Conservation (phyloP, 2,113 vertebrate species). For the Sarotherodon lohbergeri region DNA sequence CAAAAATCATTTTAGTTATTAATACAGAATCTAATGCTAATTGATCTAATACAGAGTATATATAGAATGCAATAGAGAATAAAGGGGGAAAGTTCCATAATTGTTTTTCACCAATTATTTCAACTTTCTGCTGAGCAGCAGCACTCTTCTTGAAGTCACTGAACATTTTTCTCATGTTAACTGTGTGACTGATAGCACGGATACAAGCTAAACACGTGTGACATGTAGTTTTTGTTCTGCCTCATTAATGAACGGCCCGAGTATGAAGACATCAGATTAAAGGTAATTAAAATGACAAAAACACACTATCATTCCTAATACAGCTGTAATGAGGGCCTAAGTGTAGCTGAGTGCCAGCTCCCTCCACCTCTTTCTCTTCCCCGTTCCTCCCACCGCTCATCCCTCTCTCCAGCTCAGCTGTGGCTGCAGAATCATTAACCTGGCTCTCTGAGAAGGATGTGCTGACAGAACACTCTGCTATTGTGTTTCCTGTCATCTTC, state of each 20-base stretch:
- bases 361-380: slow-evolving; percentile 32
- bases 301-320: slow-evolving; percentile 59
- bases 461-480: slow-evolving; percentile 69
- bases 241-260: slow-evolving; percentile 46
- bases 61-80: not conserved
- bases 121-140: not conserved
- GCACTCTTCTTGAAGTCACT: not conserved
- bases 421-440: slow-evolving; percentile 70
- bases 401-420: slow-evolving; percentile 52
- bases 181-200: slow-evolving; percentile 27
- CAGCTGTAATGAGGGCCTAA: slow-evolving; percentile 52
- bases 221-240: slow-evolving; percentile 59
- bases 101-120: not conserved
- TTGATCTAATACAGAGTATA: not conserved
- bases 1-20: not conserved
- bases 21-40: not conserved
- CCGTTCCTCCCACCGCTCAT: slow-evolving; percentile 34
- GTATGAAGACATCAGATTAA: slow-evolving; percentile 63
- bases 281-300: slow-evolving; percentile 72
- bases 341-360: slow-evolving; percentile 45
- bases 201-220: slow-evolving; percentile 37
- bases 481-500: slow-evolving; percentile 73
- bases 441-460: slow-evolving; percentile 58
- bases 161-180: not conserved
- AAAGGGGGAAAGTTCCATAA: not conserved